Percentiles rank a stretch among this genome's conserved stretches.
These are phyloP conservation scores for Gymnocheta viridis DNA, from an alignment of 2,888 invertebrate species.

Conservation along the genomic window DNA sequence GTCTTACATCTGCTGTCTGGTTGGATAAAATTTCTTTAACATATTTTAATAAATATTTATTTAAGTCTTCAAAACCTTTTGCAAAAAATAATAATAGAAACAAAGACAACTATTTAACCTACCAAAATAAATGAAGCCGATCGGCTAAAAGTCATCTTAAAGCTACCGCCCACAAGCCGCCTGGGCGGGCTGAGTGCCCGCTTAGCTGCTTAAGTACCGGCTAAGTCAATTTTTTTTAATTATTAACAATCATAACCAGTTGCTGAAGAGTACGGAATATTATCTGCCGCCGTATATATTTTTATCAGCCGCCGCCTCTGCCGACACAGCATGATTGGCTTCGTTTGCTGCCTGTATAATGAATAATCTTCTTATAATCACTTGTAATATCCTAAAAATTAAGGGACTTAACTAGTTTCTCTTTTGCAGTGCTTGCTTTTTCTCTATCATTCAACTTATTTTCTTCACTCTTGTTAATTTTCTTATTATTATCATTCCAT, in stretches of 20 bases:
- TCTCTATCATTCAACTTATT: neutral
- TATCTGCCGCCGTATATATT: too few relatives aligned
- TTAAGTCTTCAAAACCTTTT: neutral
- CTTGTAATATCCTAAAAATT: conserved; percentile 36
- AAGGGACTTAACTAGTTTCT: conserved; percentile 6
- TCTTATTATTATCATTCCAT: neutral
- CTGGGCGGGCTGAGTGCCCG: too few relatives aligned
- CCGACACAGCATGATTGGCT: too few relatives aligned
- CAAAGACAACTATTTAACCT: neutral
- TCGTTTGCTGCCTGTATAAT: too few relatives aligned
- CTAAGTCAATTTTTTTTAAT: too few relatives aligned
- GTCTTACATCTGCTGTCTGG: neutral
- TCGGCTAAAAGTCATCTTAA: too few relatives aligned
- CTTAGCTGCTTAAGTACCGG: too few relatives aligned
- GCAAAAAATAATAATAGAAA: neutral
- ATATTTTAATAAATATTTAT: neutral
- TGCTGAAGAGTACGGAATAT: too few relatives aligned
- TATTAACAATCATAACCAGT: too few relatives aligned
- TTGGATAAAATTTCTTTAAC: neutral
- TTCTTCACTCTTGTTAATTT: neutral
- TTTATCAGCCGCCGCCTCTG: too few relatives aligned
- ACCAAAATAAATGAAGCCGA: too few relatives aligned
- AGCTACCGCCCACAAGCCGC: too few relatives aligned
- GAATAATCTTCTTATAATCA: conserved; percentile 51
- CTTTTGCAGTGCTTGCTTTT: neutral